phyloP scores from a whole-genome alignment of 1,140 invertebrate species.

The Magallana gigas region DNA sequence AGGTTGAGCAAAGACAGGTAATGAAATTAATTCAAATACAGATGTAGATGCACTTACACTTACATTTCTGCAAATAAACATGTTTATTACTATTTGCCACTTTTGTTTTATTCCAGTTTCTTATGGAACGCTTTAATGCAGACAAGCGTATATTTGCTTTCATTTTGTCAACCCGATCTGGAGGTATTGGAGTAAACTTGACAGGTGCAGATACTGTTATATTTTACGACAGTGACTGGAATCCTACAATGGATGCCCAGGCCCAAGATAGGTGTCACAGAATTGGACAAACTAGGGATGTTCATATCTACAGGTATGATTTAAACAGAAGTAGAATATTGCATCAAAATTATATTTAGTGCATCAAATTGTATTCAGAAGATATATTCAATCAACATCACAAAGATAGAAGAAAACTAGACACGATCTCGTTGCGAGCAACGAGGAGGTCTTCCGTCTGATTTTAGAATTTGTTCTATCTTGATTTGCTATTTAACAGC shows the following conservation, averaged over 20 bases:
- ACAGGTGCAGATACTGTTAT: slow-evolving; percentile 99
- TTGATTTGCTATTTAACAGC: too few species aligned
- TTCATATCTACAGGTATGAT: slow-evolving; percentile 94
- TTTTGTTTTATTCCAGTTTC: slow-evolving; percentile 81
- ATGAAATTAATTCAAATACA: background rate
- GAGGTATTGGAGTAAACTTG: slow-evolving; percentile 98
- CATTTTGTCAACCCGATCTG: slow-evolving; percentile 98
- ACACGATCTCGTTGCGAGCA: too few species aligned
- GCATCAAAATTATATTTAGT: too few species aligned
- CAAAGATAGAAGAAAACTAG: too few species aligned
- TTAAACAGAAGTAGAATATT: too few species aligned
- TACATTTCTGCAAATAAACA: background rate
- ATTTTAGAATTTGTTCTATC: too few species aligned
- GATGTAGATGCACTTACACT: background rate
- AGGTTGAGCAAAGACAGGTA: slow-evolving; percentile 95
- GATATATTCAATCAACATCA: too few species aligned
- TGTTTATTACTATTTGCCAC: background rate
- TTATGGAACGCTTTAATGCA: slow-evolving; percentile 99
- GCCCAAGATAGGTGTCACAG: slow-evolving; percentile 99
- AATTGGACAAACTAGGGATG: slow-evolving; percentile 99
- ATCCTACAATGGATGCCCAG: slow-evolving; percentile 99
- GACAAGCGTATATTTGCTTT: slow-evolving; percentile 98
- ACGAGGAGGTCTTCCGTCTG: too few species aligned
- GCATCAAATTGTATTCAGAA: too few species aligned
- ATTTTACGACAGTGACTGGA: slow-evolving; percentile 99